Conservation (phyloP, 2,113 vertebrate genomes). For the Danionella cerebrum region DNA sequence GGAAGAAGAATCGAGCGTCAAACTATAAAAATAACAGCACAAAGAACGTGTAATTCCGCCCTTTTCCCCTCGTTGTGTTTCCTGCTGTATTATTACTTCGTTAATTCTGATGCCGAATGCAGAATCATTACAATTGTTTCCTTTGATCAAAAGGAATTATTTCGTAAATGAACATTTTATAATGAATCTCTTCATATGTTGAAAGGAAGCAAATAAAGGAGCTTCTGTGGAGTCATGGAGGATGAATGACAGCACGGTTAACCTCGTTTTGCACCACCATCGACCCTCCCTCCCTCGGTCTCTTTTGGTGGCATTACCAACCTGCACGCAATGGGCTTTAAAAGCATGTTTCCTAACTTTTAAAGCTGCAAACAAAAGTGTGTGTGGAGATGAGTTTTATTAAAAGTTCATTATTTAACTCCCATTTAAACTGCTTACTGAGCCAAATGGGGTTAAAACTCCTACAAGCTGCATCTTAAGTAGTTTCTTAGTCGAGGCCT, state of each 20-base stretch:
- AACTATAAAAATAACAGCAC: background rate
- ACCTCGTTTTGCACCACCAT: slow-evolving; percentile 33
- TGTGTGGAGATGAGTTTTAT: background rate
- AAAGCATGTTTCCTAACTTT: background rate
- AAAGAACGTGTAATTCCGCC: too few species aligned
- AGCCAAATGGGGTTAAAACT: too few species aligned
- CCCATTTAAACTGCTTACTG: too few species aligned
- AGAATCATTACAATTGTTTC: too few species aligned
- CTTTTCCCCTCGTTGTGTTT: too few species aligned
- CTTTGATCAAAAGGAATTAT: too few species aligned
- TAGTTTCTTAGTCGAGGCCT: too few species aligned
- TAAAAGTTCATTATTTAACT: background rate
- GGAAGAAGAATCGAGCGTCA: background rate
- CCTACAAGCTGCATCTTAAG: too few species aligned
- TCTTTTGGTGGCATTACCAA: slow-evolving; percentile 22
- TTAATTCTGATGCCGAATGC: too few species aligned
- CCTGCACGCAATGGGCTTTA: slow-evolving; percentile 1
- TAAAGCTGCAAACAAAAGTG: background rate
- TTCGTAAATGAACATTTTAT: too few species aligned
- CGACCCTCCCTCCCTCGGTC: slow-evolving; percentile 7
- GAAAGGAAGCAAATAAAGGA: slow-evolving; percentile 3
- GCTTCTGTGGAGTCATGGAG: slow-evolving; percentile 19
- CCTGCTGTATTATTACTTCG: too few species aligned
- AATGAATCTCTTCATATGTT: too few species aligned
- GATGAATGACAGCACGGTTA: slow-evolving; percentile 33